These are phyloP conservation scores for Nothoprocta perdicaria DNA, from an alignment of 2,113 vertebrate genomes.

Conservation along the genomic window DNA sequence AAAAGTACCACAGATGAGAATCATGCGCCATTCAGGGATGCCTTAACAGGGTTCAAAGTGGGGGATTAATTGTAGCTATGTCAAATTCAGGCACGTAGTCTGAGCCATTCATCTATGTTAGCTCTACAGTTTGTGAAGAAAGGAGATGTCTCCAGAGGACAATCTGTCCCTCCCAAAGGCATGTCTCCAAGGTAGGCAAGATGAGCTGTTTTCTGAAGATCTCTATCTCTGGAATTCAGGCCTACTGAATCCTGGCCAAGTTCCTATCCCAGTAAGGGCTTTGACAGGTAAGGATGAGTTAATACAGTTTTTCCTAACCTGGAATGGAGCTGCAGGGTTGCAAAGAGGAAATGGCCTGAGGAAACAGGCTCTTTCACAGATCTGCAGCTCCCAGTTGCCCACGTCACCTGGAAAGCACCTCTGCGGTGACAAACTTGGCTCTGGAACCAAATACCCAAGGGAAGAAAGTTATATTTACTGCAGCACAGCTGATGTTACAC, in stretches of 20 bases:
- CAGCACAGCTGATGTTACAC: background rate
- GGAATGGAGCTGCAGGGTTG: background rate
- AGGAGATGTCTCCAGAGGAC: background rate
- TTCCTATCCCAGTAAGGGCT: background rate
- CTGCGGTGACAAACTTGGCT: background rate
- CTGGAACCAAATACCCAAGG: background rate
- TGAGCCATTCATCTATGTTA: background rate
- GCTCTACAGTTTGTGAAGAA: background rate
- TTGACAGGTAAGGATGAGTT: background rate
- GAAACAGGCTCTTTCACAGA: background rate
- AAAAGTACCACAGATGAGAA: background rate
- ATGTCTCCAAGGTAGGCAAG: background rate
- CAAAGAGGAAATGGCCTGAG: background rate
- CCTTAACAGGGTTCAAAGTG: background rate
- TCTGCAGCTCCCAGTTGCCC: background rate
- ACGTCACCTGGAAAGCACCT: slow-evolving; percentile 36
- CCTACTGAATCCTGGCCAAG: background rate
- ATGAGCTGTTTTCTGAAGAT: background rate
- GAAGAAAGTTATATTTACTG: background rate
- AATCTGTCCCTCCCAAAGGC: background rate
- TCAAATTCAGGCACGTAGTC: background rate
- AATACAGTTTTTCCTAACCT: background rate
- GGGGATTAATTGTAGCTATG: background rate
- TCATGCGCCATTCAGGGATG: too few relatives aligned
- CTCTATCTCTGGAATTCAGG: background rate